Evolutionary conservation across 2,797 vertebrate genomes (phyloP).

Genomic region (Philypnodon macrostomus): DNA sequence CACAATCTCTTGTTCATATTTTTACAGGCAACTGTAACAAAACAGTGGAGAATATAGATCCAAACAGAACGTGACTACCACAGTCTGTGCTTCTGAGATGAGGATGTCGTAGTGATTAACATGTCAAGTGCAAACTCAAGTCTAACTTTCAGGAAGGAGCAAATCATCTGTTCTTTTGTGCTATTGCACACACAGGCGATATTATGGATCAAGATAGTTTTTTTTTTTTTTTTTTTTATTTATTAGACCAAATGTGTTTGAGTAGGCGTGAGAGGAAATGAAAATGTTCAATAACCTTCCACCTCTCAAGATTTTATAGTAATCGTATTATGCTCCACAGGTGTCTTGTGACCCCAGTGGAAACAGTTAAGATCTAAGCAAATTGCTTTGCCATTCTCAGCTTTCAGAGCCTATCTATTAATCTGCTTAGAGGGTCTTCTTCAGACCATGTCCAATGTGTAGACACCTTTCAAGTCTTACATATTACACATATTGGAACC

Average conservation of each 20-base stretch:
- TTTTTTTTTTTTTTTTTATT: slow-evolving; percentile 16
- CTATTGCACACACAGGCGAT: not conserved
- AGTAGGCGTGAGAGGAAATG: not conserved
- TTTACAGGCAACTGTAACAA: slow-evolving; percentile 32
- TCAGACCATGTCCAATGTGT: slow-evolving; percentile 29
- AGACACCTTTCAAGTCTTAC: slow-evolving; percentile 39
- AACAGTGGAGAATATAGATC: not conserved
- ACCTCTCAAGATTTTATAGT: slow-evolving; percentile 39
- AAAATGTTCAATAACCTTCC: slow-evolving; percentile 16
- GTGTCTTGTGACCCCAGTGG: slow-evolving; percentile 21
- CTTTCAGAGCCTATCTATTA: slow-evolving; percentile 9
- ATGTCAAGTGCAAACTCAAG: slow-evolving; percentile 6
- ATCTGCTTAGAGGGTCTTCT: slow-evolving; percentile 38
- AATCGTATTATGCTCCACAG: slow-evolving; percentile 62
- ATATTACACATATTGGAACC: slow-evolving; percentile 47
- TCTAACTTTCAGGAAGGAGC: slow-evolving; percentile 4
- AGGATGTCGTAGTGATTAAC: slow-evolving; percentile 3
- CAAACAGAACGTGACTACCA: slow-evolving; percentile 1
- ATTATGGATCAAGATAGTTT: not conserved
- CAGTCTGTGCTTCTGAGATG: slow-evolving; percentile 6
- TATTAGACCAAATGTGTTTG: not conserved
- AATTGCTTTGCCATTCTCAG: not conserved
- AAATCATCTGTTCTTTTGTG: slow-evolving; percentile 8
- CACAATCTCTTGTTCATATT: slow-evolving; percentile 29
- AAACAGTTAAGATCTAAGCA: not conserved